A percentile compares a stretch with the other conserved stretches of the same genome.
Evolutionary conservation across 2,113 vertebrate species (phyloP).

Genomic region (Prunella himalayana): DNA sequence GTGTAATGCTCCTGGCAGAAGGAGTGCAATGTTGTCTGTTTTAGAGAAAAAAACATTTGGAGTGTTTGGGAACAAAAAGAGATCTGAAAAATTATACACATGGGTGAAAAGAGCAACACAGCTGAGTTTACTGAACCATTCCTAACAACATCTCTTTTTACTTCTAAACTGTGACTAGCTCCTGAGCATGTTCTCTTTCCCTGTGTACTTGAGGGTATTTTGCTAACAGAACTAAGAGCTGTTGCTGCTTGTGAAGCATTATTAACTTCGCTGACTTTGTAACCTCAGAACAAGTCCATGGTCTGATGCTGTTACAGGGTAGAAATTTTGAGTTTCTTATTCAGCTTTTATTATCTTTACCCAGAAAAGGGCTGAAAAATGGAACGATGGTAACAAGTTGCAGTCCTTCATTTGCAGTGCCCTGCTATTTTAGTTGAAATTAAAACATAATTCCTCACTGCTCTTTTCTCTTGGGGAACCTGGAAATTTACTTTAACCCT

Average conservation of each 20-base stretch:
- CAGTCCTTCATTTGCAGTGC: not conserved
- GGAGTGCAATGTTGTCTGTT: not conserved
- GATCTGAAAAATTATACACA: not conserved
- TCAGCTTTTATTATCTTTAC: not conserved
- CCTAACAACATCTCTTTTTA: not conserved
- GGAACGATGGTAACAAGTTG: not conserved
- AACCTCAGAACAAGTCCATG: not conserved
- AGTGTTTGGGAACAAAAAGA: not conserved
- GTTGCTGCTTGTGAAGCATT: not conserved
- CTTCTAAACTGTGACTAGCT: not conserved
- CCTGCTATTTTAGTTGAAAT: not conserved
- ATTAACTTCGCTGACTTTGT: not conserved
- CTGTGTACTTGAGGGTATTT: not conserved
- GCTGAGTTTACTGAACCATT: not conserved
- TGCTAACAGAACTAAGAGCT: not conserved
- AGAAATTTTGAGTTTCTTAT: not conserved
- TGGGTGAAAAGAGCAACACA: not conserved
- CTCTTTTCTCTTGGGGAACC: not conserved
- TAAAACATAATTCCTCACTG: not conserved
- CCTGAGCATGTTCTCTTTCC: not conserved
- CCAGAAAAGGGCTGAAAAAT: not conserved
- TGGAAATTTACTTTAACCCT: not conserved
- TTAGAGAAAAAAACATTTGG: not conserved
- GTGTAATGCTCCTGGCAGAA: not conserved
- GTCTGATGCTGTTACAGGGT: not conserved